Conservation (phyloP, 2,797 vertebrate species). For the Sebastes paucispinis region DNA sequence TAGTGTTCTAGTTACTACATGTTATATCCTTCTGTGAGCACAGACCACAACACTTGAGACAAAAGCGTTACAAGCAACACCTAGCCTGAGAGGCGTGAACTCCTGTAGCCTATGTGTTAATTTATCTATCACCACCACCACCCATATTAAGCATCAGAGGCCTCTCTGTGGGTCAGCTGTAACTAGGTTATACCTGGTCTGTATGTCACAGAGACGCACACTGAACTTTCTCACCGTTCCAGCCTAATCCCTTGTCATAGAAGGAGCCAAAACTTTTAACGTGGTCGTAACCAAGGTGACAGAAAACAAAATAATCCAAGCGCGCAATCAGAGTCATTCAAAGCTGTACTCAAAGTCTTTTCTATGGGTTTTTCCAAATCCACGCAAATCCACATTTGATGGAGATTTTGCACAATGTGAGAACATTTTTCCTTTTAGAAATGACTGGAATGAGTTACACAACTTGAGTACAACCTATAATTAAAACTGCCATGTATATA, state of each 20-base stretch:
- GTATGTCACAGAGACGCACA: neutral
- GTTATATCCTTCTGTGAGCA: conserved; percentile 52
- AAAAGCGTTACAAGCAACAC: conserved; percentile 57
- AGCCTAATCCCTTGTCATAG: neutral
- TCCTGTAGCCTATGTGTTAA: conserved; percentile 63
- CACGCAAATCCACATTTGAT: neutral
- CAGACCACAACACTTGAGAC: conserved; percentile 47
- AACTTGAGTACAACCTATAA: conserved; percentile 24
- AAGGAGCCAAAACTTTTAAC: neutral
- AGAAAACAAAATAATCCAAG: neutral
- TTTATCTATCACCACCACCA: conserved; percentile 56
- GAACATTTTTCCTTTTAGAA: conserved; percentile 5
- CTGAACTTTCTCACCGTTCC: neutral
- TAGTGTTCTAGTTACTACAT: conserved; percentile 57
- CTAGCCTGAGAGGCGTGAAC: conserved; percentile 65
- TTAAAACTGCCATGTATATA: conserved; percentile 41
- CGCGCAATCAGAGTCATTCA: neutral
- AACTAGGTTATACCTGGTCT: conserved; percentile 32
- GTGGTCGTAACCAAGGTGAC: neutral
- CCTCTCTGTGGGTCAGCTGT: conserved; percentile 26
- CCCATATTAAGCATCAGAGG: conserved; percentile 49
- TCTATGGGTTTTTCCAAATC: neutral
- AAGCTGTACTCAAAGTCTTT: neutral
- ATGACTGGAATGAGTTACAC: conserved; percentile 11
- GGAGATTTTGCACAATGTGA: neutral